Base-by-base conservation (phyloP, 2,888 invertebrate genomes). In the Quadriops clusia region DNA sequence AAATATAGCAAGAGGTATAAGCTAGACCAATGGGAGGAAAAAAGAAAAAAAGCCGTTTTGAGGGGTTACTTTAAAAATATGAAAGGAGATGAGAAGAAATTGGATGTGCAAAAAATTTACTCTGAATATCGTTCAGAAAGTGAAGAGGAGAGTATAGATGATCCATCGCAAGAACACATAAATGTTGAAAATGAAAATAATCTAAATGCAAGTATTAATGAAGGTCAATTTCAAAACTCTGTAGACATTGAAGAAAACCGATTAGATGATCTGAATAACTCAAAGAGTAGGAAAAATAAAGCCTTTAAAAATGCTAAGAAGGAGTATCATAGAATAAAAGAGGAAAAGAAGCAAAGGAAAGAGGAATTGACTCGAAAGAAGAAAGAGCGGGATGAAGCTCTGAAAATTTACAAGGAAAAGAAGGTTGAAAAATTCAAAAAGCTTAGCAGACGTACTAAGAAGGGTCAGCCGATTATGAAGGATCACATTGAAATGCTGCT, bases 401-500 rank as follows among this genome's bases (percentile, higher is more conserved):
- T 78, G 20, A 65, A 68, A 41, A 69, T 70, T 39, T 82, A 80
- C 46, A 77, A 75, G 44, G 68, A 75, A 49, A 76, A 76, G 44
- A 83, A 79, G 44, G 63, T 71, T 25, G 74, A 77, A 27, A 74
- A 70, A 34, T 77, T 68, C 38, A 83, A 79, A 58, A 76, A 74
- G 39, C 58, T 87, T 22, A 78, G 75, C 26, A 77, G 77, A 51
- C 82, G 75, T 51, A 89, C 80, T 1, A 77, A 72, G 45, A 81
- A 72, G 46, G 89, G 89, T 0, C 89, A 90, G 51, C 89, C 89
- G 0, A 62, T 86, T 2, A 87, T 90, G 86, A 81, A 77, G 34
- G 78, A 77, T 30, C 67, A 86, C 43, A 65, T 89, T 51, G 77
- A 87, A 58, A 54, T 83, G 49, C 61, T 90, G 30, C 59, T 85